A percentile compares a stretch with the other conserved stretches of the same genome.
phyloP scores from a whole-genome alignment of 2,113 vertebrate genomes.

The Vimba vimba region DNA sequence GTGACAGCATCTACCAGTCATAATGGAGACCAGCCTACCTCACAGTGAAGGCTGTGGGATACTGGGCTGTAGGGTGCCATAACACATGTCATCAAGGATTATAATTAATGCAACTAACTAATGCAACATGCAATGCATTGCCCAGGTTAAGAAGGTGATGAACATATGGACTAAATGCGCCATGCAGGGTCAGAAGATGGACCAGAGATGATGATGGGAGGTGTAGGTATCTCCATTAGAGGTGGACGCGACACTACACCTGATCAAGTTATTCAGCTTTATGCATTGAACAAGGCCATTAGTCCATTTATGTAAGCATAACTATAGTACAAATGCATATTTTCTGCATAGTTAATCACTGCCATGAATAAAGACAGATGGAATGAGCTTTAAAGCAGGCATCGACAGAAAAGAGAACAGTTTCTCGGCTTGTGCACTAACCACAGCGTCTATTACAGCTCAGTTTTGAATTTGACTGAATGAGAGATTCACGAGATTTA shows the following conservation, averaged over 20 bases:
- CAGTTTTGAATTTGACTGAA: constrained; percentile 1
- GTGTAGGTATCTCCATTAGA: constrained; percentile 33
- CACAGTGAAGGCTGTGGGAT: constrained; percentile 19
- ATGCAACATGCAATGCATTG: constrained; percentile 13
- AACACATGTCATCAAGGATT: constrained; percentile 31
- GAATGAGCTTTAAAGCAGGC: constrained; percentile 17
- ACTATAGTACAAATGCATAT: background rate
- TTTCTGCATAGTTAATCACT: background rate
- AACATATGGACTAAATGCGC: constrained; percentile 18
- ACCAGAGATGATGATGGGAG: constrained; percentile 27
- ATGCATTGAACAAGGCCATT: constrained; percentile 5
- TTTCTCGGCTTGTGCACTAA: background rate
- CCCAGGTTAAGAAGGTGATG: constrained; percentile 17
- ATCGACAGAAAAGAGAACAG: background rate
- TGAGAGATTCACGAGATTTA: constrained; percentile 1
- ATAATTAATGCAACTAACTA: background rate
- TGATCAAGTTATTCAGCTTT: constrained; percentile 5
- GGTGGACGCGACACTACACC: constrained; percentile 20
- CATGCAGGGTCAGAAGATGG: constrained; percentile 30
- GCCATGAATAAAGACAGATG: background rate
- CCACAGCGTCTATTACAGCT: too few species aligned
- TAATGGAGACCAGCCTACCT: constrained; percentile 34
- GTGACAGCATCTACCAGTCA: constrained; percentile 28
- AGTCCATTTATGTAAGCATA: background rate
- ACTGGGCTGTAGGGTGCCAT: constrained; percentile 29